Conservation (phyloP, 2,797 vertebrate genomes). For the Cephalopachus bancanus region DNA sequence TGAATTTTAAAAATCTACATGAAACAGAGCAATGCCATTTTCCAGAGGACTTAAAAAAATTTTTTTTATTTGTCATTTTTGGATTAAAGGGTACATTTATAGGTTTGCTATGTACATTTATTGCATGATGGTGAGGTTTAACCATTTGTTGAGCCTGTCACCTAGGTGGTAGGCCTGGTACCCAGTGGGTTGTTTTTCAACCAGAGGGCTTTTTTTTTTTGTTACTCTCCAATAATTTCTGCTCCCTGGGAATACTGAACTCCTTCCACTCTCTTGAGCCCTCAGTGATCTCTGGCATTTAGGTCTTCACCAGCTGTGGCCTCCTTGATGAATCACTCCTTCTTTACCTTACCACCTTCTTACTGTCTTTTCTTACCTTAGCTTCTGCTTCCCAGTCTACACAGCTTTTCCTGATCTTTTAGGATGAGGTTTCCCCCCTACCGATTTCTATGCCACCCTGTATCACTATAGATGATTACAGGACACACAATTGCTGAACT, state of each 20-base stretch:
- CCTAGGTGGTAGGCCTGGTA: too few species aligned
- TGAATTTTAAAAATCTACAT: neutral
- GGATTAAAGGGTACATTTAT: too few species aligned
- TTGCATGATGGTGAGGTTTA: too few species aligned
- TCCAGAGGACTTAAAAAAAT: neutral
- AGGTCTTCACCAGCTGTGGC: neutral
- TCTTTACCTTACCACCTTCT: neutral
- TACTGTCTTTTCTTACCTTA: neutral
- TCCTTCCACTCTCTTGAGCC: neutral
- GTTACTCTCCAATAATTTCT: neutral
- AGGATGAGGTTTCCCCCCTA: neutral
- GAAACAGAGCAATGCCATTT: neutral
- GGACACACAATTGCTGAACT: neutral
- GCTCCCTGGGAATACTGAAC: neutral
- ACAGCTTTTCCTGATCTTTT: neutral
- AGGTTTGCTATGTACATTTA: too few species aligned
- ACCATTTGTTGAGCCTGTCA: too few species aligned
- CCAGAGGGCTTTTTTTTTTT: neutral
- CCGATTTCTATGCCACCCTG: neutral
- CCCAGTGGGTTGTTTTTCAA: too few species aligned
- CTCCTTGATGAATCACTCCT: neutral
- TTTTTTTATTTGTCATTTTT: too few species aligned
- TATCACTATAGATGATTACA: neutral
- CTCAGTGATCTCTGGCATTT: neutral
- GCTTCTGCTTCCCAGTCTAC: neutral